phyloP scores from a whole-genome alignment of 2,797 vertebrate species.

The Enteromius argenteus region DNA sequence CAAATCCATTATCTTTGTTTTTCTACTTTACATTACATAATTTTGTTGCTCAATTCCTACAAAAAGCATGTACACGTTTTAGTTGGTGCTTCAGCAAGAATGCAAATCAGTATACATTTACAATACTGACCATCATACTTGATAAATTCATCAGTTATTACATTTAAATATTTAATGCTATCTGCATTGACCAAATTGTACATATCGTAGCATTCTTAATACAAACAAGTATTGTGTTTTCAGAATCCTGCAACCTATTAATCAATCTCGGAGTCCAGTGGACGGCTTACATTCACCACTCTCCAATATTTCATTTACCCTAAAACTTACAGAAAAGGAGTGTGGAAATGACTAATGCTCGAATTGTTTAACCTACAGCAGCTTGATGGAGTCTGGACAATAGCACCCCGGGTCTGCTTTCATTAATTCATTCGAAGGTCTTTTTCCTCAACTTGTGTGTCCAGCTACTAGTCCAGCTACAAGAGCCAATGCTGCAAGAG shows the following conservation, averaged over 20 bases:
- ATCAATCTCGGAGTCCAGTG: neutral
- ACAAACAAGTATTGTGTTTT: neutral
- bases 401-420: slow-evolving; percentile 9
- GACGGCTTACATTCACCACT: neutral
- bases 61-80: neutral
- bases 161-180: neutral
- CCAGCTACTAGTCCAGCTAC: neutral
- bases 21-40: neutral
- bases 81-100: neutral
- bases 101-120: neutral
- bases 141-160: neutral
- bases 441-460: slow-evolving; percentile 30
- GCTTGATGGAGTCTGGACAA: slow-evolving; percentile 11
- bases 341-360: slow-evolving; percentile 8
- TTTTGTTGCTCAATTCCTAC: neutral
- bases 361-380: slow-evolving; percentile 22
- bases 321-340: slow-evolving; percentile 6
- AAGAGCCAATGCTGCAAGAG: slow-evolving; percentile 41
- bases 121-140: neutral
- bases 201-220: neutral
- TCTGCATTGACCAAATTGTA: neutral
- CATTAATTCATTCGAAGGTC: slow-evolving; percentile 14
- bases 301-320: neutral
- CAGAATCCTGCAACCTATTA: neutral
- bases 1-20: neutral